A percentile compares a stretch with the other conserved stretches of the same genome.
Conservation (phyloP, 1,140 invertebrate genomes). For the Paraescarpia echinospica region DNA sequence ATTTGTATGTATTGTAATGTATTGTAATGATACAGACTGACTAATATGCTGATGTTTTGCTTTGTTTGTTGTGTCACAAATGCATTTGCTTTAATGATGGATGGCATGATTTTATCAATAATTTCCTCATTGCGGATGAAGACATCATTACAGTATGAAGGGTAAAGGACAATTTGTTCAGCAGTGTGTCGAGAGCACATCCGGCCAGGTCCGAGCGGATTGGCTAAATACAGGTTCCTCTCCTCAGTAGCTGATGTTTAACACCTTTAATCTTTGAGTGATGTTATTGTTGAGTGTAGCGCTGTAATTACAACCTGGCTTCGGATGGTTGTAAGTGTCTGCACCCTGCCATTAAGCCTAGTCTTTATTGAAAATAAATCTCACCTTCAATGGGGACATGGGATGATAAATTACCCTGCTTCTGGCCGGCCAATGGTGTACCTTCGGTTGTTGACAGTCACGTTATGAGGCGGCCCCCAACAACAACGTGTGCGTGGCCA, state of each 20-base stretch:
- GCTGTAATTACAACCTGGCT: not conserved
- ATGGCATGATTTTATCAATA: not conserved
- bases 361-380: not conserved
- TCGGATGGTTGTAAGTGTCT: not conserved
- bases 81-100: not conserved
- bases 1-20: too few relatives aligned
- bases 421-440: not conserved
- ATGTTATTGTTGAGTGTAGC: not conserved
- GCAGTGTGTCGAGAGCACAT: not conserved
- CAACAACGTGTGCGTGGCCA: not conserved
- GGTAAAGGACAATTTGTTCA: not conserved
- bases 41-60: not conserved
- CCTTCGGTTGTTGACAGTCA: not conserved
- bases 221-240: not conserved
- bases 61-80: not conserved
- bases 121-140: not conserved
- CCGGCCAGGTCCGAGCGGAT: not conserved
- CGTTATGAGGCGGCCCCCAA: not conserved
- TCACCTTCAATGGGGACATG: not conserved
- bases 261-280: conserved; percentile 5
- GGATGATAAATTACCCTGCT: not conserved
- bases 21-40: not conserved
- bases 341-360: not conserved
- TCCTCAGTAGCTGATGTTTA: not conserved
- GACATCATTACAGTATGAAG: conserved; percentile 1